Evolutionary conservation across 1,140 invertebrate genomes (phyloP), one percentile per base, ranked within the genome.

Genomic region (Homalodisca vitripennis): DNA sequence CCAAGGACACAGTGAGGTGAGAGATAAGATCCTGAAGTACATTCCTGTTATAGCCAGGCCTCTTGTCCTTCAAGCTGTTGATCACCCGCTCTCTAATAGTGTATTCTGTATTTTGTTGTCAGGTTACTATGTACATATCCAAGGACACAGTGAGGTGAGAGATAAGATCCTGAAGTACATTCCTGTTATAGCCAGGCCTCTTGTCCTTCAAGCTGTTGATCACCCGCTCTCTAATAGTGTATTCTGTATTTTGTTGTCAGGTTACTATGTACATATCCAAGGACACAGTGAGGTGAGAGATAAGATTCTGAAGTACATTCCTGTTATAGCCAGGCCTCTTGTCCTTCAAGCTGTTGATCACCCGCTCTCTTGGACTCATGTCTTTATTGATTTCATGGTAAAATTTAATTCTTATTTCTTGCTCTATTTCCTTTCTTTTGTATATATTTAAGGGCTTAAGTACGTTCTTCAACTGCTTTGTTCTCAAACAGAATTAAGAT

Each of bases 111-210:
- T n/a, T n/a, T n/a, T 60, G 22, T 67, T 79, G 77, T 12, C 76
- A 91, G 92, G 96, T 26, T 97, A 92, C 78, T 97, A 92, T 79
- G 90, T 90, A 0, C 95, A 98, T 77, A 92, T 99, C 27, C 92
- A 93, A 65, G 92, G 93, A 0, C 83, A 97, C 73, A 93, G 97
- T 74, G 95, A 98, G 82, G 94, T 97, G 0, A 88, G 92, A 70
- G 94, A 95, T 79, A 90, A 97, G 79, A 95, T 98, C 26, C 81
- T 97, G 68, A 93, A 95, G 77, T 97, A 97, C 79, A 92, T 97
- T 63, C 88, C 92, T 17, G 92, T 97, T 0, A 92, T 97, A 73
- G 93, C 94, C 3, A 84, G 92, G 47, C 94, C 94, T 0, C 82
- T 96, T 78, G 93, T 95, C 1, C 80, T 96, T 31, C 88, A 91